These are phyloP conservation scores for Coboldia fuscipes DNA, from an alignment of 1,140 invertebrate species.

Conservation along the genomic window DNA sequence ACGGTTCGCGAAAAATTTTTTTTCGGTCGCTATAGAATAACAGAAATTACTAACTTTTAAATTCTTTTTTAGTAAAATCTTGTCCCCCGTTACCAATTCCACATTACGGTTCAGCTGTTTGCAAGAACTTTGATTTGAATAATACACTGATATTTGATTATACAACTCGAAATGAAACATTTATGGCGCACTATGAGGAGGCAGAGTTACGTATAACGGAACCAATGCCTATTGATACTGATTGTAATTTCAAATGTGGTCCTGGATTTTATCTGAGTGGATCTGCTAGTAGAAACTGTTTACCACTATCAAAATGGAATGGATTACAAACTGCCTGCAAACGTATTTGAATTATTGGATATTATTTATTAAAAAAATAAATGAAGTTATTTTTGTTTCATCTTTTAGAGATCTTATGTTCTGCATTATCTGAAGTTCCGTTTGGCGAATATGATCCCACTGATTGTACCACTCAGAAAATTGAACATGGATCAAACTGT, in stretches of 20 bases:
- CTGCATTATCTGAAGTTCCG: slow-evolving; percentile 22
- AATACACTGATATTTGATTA: slow-evolving; percentile 4
- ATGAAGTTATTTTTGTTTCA: slow-evolving; percentile 2
- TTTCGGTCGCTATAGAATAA: too few relatives aligned
- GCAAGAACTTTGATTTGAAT: slow-evolving; percentile 26
- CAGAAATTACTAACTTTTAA: too few relatives aligned
- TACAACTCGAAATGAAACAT: slow-evolving; percentile 3
- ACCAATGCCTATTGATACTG: slow-evolving; percentile 30
- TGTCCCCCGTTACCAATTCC: slow-evolving; percentile 30
- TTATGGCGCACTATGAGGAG: slow-evolving; percentile 6
- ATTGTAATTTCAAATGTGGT: slow-evolving; percentile 40
- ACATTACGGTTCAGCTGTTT: slow-evolving; percentile 33
- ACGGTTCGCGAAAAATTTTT: too few relatives aligned
- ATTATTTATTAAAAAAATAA: neutral
- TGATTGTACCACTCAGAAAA: slow-evolving; percentile 25
- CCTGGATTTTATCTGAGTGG: slow-evolving; percentile 39
- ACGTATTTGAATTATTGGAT: slow-evolving; percentile 29
- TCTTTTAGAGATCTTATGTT: slow-evolving; percentile 29
- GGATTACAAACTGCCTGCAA: slow-evolving; percentile 41
- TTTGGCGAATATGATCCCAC: slow-evolving; percentile 26
- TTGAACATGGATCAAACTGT: slow-evolving; percentile 29
- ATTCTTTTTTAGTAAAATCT: slow-evolving; percentile 30
- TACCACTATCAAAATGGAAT: slow-evolving; percentile 46
- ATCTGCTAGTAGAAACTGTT: slow-evolving; percentile 37
- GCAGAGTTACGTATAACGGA: slow-evolving; percentile 7